phyloP scores from a whole-genome alignment of 2,888 invertebrate genomes.

The Papilio elwesi region DNA sequence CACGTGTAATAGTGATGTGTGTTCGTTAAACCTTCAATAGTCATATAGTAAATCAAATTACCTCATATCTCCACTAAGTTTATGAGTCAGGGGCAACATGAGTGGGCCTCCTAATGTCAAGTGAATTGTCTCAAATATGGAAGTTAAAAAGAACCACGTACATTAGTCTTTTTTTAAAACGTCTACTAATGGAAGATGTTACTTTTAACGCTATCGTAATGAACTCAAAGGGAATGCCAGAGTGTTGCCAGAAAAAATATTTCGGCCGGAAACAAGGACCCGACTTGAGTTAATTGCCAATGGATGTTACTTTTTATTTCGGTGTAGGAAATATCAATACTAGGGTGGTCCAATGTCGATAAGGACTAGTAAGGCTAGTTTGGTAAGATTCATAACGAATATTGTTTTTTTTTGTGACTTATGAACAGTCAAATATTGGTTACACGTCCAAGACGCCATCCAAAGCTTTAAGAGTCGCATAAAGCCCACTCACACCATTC shows the following conservation, averaged over 20 bases:
- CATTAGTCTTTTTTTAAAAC: conserved; percentile 4
- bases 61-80: background rate
- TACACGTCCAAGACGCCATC: too few species aligned
- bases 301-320: conserved; percentile 27
- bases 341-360: conserved; percentile 15
- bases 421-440: too few species aligned
- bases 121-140: background rate
- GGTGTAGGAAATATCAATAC: conserved; percentile 5
- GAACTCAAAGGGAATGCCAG: conserved; percentile 23
- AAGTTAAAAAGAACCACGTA: background rate
- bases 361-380: conserved; percentile 2
- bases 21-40: too few species aligned
- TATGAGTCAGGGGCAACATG: background rate
- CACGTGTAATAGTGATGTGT: too few species aligned
- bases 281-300: conserved; percentile 35
- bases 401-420: background rate
- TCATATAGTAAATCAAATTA: background rate
- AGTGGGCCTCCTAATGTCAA: background rate
- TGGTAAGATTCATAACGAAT: background rate
- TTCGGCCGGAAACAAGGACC: conserved; percentile 35
- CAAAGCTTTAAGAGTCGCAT: too few species aligned
- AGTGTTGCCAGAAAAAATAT: conserved; percentile 26
- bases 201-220: conserved; percentile 26
- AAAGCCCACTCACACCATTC: too few species aligned
- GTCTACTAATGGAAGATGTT: conserved; percentile 17